Evolutionary conservation across 1,140 invertebrate genomes (phyloP).

Genomic region (Leptinotarsa defecta): DNA sequence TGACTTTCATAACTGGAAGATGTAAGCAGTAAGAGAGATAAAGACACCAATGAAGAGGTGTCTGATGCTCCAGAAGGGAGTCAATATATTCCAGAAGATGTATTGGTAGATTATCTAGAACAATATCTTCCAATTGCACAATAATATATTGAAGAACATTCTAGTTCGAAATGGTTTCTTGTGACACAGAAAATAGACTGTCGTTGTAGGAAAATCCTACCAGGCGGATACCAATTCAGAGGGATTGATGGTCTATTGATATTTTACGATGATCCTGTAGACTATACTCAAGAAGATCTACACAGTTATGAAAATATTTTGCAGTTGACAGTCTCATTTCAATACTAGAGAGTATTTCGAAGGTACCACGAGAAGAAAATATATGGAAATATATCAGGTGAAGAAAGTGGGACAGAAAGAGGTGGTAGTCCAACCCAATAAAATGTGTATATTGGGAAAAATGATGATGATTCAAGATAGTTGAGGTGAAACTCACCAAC

Average conservation of each 20-base stretch:
- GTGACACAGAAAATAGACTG: background rate
- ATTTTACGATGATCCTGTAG: no score
- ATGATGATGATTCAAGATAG: slow-evolving; percentile 48
- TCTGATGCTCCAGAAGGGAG: background rate
- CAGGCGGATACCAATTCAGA: no score
- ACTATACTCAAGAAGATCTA: no score
- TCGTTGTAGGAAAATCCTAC: background rate
- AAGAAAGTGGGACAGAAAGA: no score
- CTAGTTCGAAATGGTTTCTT: background rate
- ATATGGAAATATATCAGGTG: background rate
- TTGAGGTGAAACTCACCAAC: no score
- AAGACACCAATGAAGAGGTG: background rate
- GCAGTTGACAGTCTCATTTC: background rate
- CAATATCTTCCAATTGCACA: slow-evolving; percentile 8
- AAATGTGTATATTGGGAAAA: slow-evolving; percentile 53
- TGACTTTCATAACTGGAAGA: background rate
- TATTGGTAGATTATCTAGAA: background rate
- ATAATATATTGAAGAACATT: no score
- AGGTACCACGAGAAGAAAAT: background rate
- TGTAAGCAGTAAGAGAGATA: background rate
- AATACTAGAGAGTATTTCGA: background rate
- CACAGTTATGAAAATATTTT: no score
- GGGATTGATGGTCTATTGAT: no score
- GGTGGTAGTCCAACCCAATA: slow-evolving; percentile 9
- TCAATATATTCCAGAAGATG: background rate